Base-by-base conservation (phyloP, 2,888 invertebrate species). In the Trichopria drosophilae region DNA sequence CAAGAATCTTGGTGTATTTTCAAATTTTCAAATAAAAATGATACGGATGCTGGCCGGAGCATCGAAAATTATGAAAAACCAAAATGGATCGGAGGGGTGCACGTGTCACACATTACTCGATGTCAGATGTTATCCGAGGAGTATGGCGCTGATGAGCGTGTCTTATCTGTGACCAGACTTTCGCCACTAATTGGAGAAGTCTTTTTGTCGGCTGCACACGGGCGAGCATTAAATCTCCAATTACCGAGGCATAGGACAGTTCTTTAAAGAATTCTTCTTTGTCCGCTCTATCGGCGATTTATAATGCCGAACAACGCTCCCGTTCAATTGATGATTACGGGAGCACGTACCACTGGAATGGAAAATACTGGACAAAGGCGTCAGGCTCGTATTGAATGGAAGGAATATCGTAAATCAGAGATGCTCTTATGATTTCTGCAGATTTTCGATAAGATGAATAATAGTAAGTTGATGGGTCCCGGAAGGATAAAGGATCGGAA, bases 111-210 rank as follows among this genome's bases (percentile, higher is more conserved):
- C 59, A 64, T 65, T 61, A 61, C 62, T 65, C 65, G n/a, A 65
- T 65, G 63, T 62, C 60, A 52, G 65, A 68, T 67, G 56, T 56
- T 66, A 66, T 68, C 67, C 50, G 44, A 44, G 34, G 49, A 47
- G 42, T 44, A 51, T 53, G 55, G 57, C 58, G 55, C 56, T n/a
- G n/a, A n/a, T n/a, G n/a, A 60, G 60, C 64, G 66, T 68, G 70
- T 65, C 67, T 68, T 68, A 70, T 70, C 68, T 65, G 40, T 57
- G 62, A 66, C 63, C 53, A 16, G 37, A 39, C 58, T 61, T 62
- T 63, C 65, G 64, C 55, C 55, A 45, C 67, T 71, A 69, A 71
- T 71, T 70, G 67, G 67, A 66, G 61, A 66, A 70, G 68, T 68
- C 62, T 68, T 69, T 65, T 67, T 60, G 55, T 51, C 56, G 57